Base-by-base conservation (phyloP, 1,140 invertebrate genomes). In the Dendroctonus valens region DNA sequence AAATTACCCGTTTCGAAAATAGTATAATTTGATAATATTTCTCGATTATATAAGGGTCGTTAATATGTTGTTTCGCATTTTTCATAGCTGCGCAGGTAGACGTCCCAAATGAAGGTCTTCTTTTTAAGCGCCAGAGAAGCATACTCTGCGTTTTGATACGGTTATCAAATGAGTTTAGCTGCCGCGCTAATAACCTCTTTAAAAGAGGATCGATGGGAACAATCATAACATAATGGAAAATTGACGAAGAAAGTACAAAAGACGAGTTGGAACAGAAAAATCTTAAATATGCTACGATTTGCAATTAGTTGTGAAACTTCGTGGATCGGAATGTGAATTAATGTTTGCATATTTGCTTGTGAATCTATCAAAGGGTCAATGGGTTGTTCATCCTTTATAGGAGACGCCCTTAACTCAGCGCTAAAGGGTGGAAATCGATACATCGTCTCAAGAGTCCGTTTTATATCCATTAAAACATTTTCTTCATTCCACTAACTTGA, bases 21-120 rank as follows among this genome's bases (percentile, higher is more conserved):
- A 57, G 62, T 65, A 53, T 65, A 65, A 65, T 65, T 65, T 49
- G 52, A 65, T 59, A 58, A 59, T 59, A 59, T 59, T 65, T 58
- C 41, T 65, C 41, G 44, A 58, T 59, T 65, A 59, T 59, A 41
- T 65, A 59, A 59, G 63, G 63, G 54, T 65, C 63, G 48, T 65
- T 65, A 65, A 65, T 65, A 65, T 65, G 63, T 65, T 65, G 54
- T 65, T 65, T 65, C 48, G 55, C 44, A 65, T 65, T 65, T 65
- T 65, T 65, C 63, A 65, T 65, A 58, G 41, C 39, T 37, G 63
- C n/a, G 12, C 63, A 65, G 63, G 63, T 65, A 65, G 63, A 65
- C 41, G 54, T 46, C 14, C 60, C 49, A 41, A 41, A 61, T 61
- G 40, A 54, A 54, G 37, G 50, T 42, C 46, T 40, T 44, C 37